These are phyloP conservation scores for Bubalus kerabau DNA, from an alignment of 2,113 vertebrate species.

Conservation along the genomic window DNA sequence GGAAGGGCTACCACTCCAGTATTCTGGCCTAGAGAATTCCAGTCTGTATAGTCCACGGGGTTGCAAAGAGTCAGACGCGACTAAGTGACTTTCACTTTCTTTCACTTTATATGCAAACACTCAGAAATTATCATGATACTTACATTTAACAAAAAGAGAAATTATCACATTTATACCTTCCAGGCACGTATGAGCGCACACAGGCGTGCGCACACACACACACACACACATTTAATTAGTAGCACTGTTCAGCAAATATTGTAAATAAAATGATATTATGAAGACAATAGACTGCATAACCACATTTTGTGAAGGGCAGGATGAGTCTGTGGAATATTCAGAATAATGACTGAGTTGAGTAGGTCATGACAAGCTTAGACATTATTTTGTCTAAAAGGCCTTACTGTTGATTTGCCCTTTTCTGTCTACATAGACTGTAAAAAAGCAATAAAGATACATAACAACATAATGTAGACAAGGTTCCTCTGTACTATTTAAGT, in stretches of 20 bases:
- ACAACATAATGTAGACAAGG: not conserved
- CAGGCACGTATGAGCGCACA: fast-evolving
- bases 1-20: not conserved
- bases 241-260: not conserved
- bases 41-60: not conserved
- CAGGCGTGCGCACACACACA: fast-evolving
- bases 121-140: not conserved
- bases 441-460: not conserved
- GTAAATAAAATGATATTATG: not conserved
- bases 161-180: not conserved
- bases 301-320: not conserved
- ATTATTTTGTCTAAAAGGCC: not conserved
- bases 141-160: not conserved
- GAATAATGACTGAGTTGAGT: not conserved
- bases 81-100: not conserved
- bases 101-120: not conserved
- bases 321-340: not conserved
- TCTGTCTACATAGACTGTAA: not conserved
- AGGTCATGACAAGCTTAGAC: not conserved
- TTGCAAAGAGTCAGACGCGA: fast-evolving
- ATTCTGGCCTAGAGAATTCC: not conserved
- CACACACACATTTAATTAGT: not conserved
- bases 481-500: not conserved
- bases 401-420: not conserved
- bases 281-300: not conserved